These are phyloP conservation scores for Ciconia stormi DNA, from an alignment of 2,113 vertebrate species.

Conservation along the genomic window DNA sequence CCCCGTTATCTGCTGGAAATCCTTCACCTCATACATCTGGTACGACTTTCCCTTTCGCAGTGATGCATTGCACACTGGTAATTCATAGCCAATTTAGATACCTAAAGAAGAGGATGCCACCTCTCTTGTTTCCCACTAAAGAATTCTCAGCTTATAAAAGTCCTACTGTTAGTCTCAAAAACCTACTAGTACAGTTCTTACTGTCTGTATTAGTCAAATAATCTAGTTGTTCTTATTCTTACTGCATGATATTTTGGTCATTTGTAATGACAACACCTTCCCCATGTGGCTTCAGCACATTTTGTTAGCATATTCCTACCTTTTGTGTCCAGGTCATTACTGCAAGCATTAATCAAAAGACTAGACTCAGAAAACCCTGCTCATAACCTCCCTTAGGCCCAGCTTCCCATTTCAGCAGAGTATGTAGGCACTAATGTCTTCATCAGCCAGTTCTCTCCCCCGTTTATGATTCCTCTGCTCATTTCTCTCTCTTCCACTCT, in stretches of 20 bases:
- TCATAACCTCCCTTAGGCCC: background rate
- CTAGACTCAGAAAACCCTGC: background rate
- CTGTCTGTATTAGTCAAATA: background rate
- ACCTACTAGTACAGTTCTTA: background rate
- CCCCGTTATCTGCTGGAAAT: background rate
- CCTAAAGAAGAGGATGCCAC: background rate
- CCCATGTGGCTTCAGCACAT: background rate
- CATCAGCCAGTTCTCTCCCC: background rate
- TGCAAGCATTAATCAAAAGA: slow-evolving; percentile 16
- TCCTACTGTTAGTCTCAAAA: background rate
- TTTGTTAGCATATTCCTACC: background rate
- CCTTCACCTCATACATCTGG: background rate
- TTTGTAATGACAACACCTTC: background rate
- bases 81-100: background rate
- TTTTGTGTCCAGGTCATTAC: slow-evolving; percentile 16
- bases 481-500: background rate
- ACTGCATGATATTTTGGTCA: background rate
- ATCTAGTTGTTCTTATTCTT: background rate
- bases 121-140: background rate
- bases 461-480: background rate
- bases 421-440: background rate
- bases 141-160: background rate
- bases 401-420: background rate
- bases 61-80: background rate
- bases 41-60: background rate